Evolutionary conservation across 2,113 vertebrate species (phyloP), one percentile per base, ranked within the genome.

Genomic region (Apodemus speciosus): DNA sequence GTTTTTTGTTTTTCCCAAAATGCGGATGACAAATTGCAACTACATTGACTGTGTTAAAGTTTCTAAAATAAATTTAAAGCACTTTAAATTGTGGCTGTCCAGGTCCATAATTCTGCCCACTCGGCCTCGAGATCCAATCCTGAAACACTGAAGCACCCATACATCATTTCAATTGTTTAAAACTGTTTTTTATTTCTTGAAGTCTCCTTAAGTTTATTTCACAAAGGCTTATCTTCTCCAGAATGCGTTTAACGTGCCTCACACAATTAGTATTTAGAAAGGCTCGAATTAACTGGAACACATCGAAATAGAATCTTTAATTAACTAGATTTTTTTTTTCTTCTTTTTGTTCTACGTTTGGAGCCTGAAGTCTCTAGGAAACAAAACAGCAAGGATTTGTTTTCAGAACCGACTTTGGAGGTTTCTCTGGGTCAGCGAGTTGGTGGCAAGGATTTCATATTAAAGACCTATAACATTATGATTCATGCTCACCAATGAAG

Each of bases 211-310:
- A n/a, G 72, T 56, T 87, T 81, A 88, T 95, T 93, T 92, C 35
- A 95, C 88, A 80, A 93, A 94, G 85, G 18, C 76, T 87, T 71
- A 62, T 92, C 81, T 91, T 91, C 93, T 90, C 43, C 53, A 68
- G 86, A 90, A 89, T 91, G 92, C 95, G 93, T 95, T 92, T 88
- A 92, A 85, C 89, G 95, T 92, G 51, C 95, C 23, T 85, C 76
- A 90, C 90, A 85, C 75, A 80, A 87, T 93, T 94, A 94, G 88
- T 93, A 93, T 71, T 86, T 83, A 79, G 94, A 96, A 92, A 93
- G 88, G 53, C 85, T 94, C 77, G 86, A 88, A 85, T 94, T 95
- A 94, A 95, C 88, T 91, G 87, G 86, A 86, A 92, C 85, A 43
- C 43, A 85, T 83, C 88, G 86, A 90, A 95, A 90, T 15, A 93